Base-by-base conservation (phyloP, 2,797 vertebrate genomes). In the Tapera naevia region DNA sequence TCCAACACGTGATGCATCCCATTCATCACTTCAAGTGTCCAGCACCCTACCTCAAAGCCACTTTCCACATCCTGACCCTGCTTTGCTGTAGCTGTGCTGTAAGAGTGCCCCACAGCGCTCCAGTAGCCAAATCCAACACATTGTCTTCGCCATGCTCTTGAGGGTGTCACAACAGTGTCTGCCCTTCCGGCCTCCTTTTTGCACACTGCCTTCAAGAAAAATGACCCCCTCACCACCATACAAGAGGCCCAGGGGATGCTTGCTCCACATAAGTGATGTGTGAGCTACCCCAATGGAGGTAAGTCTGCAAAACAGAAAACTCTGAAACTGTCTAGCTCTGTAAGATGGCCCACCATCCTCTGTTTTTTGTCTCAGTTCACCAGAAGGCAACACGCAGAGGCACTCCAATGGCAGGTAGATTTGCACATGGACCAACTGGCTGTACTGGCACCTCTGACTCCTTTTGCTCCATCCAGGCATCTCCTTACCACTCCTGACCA, bases 151-250 rank as follows among this genome's bases (percentile, higher is more conserved):
- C 30, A 6, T 7, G 33, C 28, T 66, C 61, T n/a, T 41, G 37
- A 62, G 53, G 15, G 6, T 58, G 51, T 37, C 54, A 28, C 7
- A 4, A 37, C 25, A 66, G 35, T 8, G 11, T 61, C 41, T 73
- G 37, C 22, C 19, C 22, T 45, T 80, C 64, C 0, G 0, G 35
- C 30, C 25, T 67, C 16, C 33, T n/a, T 15, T 74, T 37, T 79
- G 53, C 6, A 21, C 32, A 22, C 21, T 54, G 70, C 15, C 65
- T 54, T 53, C 12, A 57, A 83, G 37, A 45, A 23, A 62, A 78
- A 19, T 16, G 33, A 2, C 12, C 19, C 8, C 17, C 78, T 28
- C 37, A 54, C 7, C 7, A 11, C 0, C 2, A 9, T 14, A 58
- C 11, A 54, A 16, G 60, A 60, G 35, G 27, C 41, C 32, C 46